Base-by-base conservation (phyloP, 2,888 invertebrate genomes). In the Apodemia duryi region DNA sequence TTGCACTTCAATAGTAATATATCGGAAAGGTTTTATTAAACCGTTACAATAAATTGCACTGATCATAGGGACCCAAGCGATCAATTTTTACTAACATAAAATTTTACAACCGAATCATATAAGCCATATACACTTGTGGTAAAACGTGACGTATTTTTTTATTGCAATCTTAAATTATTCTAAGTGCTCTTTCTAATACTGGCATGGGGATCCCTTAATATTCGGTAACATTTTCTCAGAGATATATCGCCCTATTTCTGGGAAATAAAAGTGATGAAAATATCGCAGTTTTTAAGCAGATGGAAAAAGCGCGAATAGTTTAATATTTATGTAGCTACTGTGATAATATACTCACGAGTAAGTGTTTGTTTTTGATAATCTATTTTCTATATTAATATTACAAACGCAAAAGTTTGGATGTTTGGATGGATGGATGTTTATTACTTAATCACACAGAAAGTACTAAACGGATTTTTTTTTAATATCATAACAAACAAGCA, bases 1-100 rank as follows among this genome's bases (percentile, higher is more conserved):
- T 29, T 32, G 57, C 32, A 32, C 57, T 57, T 32, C 46, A 46
- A 54, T 54, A 54, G 6, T 32, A 57, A 57, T 57, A 57, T 57
- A 57, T 32, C 57, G 32, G 57, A 57, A 57, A 57, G 57, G 32
- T 75, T 75, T 74, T 74, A 76, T 77, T 75, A 75, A 76, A 75
- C 76, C 70, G 75, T 67, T 71, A 74, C 73, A 75, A 1, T 75
- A 72, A 75, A 69, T 68, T 67, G 66, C 63, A 65, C 62, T 54
- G 62, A 65, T 63, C 67, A 63, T 73, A 71, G 71, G 73, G 71
- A 66, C 67, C 71, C 66, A 71, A 75, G 75, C 73, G 74, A 75
- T 69, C 74, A 73, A 76, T 79, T 79, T 76, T 75, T 74, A 73
- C 69, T 63, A 65, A 64, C 74, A 73, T 79, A 75, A 77, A 75